Evolutionary conservation across 2,888 invertebrate species (phyloP).

Genomic region (Empis stercorea): DNA sequence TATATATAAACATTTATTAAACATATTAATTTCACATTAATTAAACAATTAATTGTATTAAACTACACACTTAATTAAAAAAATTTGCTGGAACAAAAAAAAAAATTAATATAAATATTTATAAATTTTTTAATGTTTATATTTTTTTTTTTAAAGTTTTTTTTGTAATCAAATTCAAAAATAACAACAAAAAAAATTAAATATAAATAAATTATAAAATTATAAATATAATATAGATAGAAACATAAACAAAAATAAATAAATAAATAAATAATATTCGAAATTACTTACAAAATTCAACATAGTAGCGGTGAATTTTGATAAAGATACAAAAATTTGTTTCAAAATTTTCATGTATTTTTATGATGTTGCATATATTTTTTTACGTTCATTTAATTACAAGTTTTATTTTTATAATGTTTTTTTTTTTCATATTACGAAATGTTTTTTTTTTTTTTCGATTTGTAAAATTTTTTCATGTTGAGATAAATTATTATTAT

Average conservation of each 20-base stretch:
- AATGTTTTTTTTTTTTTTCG: background rate
- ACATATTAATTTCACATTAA: too few species aligned
- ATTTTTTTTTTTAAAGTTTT: too few species aligned
- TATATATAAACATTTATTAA: too few species aligned
- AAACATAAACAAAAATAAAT: background rate
- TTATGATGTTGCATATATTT: background rate
- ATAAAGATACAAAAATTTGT: background rate
- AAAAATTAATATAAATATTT: too few species aligned
- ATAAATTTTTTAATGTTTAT: too few species aligned
- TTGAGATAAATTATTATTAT: background rate
- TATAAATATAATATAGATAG: background rate
- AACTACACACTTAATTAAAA: too few species aligned
- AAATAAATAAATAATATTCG: background rate
- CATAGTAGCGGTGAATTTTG: slow-evolving; percentile 1
- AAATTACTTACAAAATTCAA: slow-evolving; percentile 3
- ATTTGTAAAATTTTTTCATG: background rate
- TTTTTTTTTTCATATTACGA: background rate
- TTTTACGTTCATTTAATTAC: background rate
- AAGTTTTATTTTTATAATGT: background rate
- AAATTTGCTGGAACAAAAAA: too few species aligned
- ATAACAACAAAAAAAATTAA: background rate
- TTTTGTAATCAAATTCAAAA: background rate
- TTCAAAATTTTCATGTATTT: background rate
- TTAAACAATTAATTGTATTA: too few species aligned
- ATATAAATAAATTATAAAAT: background rate